Conservation (phyloP, 2,797 vertebrate genomes). For the Sebastes vulpes region DNA sequence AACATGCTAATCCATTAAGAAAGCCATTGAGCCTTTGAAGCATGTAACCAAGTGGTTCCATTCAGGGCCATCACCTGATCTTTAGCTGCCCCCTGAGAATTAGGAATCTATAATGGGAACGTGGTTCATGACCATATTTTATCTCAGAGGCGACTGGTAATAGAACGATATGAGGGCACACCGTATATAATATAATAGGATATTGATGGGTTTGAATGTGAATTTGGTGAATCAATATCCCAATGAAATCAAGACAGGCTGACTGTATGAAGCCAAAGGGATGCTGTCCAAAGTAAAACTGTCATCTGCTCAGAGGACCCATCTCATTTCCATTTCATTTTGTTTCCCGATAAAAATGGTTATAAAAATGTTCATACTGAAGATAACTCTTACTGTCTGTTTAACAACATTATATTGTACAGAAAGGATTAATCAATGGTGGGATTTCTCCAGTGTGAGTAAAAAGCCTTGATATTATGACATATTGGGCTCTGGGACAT, state of each 20-base stretch:
- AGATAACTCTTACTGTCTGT: slow-evolving; percentile 4
- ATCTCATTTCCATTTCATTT: neutral
- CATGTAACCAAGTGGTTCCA: slow-evolving; percentile 9
- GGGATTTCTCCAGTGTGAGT: neutral
- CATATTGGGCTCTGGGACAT: neutral
- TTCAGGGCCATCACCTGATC: slow-evolving; percentile 2
- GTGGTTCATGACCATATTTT: slow-evolving; percentile 19
- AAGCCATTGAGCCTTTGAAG: slow-evolving; percentile 26
- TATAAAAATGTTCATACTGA: neutral
- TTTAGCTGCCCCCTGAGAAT: slow-evolving; percentile 23
- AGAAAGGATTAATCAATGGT: slow-evolving; percentile 22
- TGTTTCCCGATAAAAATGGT: neutral
- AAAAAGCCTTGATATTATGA: neutral
- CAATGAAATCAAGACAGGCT: slow-evolving; percentile 6
- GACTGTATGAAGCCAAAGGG: neutral
- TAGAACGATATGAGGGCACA: neutral
- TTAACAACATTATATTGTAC: neutral
- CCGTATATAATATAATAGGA: slow-evolving; percentile 5
- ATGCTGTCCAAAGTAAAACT: slow-evolving; percentile 11
- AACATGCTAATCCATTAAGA: slow-evolving; percentile 37
- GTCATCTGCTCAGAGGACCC: neutral
- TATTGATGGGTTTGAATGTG: slow-evolving; percentile 30
- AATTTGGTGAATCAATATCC: slow-evolving; percentile 19
- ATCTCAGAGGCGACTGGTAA: slow-evolving; percentile 7
- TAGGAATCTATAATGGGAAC: neutral